A percentile compares a stretch with the other conserved stretches of the same genome.
phyloP scores from a whole-genome alignment of 2,797 vertebrate genomes.

The Crax fasciolata region DNA sequence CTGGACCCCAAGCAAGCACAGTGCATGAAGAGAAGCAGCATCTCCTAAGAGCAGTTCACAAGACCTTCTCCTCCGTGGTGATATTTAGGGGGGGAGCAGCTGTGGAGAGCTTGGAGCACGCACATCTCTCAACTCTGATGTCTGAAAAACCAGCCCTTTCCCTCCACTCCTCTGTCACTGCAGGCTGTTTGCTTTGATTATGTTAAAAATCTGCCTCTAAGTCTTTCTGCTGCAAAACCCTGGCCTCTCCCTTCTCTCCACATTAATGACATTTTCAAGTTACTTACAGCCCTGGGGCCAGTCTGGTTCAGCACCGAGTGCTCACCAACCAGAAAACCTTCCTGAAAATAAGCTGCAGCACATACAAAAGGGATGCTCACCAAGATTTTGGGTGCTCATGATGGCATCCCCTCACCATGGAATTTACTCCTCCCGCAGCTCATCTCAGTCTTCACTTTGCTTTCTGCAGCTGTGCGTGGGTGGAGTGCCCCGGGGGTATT shows the following conservation, averaged over 20 bases:
- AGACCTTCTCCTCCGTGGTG: background rate
- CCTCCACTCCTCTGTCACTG: background rate
- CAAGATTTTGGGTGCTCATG: accelerated
- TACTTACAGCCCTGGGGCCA: background rate
- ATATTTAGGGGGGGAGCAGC: background rate
- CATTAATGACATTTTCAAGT: background rate
- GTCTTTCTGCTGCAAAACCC: background rate
- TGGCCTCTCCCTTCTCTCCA: background rate
- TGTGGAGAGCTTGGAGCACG: background rate
- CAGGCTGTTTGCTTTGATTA: background rate
- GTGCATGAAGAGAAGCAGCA: background rate
- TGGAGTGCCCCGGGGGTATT: background rate
- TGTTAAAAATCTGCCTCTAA: background rate
- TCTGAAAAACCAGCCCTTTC: background rate
- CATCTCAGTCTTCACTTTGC: background rate
- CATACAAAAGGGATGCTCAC: background rate
- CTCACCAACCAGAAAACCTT: background rate
- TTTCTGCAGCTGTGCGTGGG: background rate
- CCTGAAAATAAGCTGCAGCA: background rate
- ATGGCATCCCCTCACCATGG: background rate
- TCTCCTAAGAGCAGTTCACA: background rate
- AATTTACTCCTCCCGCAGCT: background rate
- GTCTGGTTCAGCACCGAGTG: background rate
- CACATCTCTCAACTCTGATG: background rate
- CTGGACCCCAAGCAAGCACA: background rate